Evolutionary conservation across 2,888 invertebrate genomes (phyloP).

Genomic region (Rhodophaea formosa): DNA sequence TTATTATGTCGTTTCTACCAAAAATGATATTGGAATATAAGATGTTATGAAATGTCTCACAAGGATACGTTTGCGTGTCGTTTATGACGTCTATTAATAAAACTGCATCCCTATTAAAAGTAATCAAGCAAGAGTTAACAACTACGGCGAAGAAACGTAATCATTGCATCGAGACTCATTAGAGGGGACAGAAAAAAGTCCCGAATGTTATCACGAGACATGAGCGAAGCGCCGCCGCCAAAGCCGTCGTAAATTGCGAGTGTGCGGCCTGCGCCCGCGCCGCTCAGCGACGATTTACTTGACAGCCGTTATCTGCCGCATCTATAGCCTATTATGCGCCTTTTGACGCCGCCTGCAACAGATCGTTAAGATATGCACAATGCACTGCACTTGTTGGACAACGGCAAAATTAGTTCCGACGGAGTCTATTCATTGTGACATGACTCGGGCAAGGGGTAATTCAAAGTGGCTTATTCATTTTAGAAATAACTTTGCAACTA

Average conservation of each 20-base stretch:
- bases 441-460: neutral
- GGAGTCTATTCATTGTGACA: neutral
- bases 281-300: slow-evolving; percentile 69
- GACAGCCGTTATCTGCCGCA: slow-evolving; percentile 75
- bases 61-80: neutral
- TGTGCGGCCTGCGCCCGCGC: slow-evolving; percentile 49
- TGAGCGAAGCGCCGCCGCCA: slow-evolving; percentile 48
- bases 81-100: neutral
- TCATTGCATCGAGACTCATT: slow-evolving; percentile 6
- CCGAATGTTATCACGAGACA: slow-evolving; percentile 17
- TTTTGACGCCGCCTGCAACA: slow-evolving; percentile 65
- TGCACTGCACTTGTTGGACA: slow-evolving; percentile 7
- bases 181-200: slow-evolving; percentile 6
- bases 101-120: slow-evolving; percentile 1
- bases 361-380: slow-evolving; percentile 57
- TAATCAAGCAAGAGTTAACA: slow-evolving; percentile 9
- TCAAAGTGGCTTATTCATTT: neutral
- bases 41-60: neutral
- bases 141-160: neutral
- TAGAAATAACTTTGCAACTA: too few species aligned
- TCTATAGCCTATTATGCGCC: slow-evolving; percentile 75
- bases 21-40: neutral
- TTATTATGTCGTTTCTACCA: neutral
- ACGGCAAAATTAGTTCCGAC: slow-evolving; percentile 7
- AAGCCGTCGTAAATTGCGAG: slow-evolving; percentile 70